Percentiles rank a stretch among this genome's conserved stretches.
These are phyloP conservation scores for Harmothoe impar DNA, from an alignment of 2,888 invertebrate species.

Conservation along the genomic window DNA sequence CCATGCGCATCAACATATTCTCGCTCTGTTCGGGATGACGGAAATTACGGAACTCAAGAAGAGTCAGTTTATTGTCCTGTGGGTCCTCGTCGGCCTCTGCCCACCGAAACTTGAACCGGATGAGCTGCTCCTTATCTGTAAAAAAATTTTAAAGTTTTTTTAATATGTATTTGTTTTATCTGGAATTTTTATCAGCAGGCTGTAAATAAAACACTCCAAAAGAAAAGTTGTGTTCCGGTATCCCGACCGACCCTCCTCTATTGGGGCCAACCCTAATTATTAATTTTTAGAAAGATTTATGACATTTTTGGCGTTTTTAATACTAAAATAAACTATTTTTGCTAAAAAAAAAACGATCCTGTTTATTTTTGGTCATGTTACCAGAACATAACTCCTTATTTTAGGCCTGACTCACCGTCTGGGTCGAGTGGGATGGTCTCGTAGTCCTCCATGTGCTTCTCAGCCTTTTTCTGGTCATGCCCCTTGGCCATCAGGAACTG, in stretches of 20 bases:
- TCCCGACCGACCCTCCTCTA: too few relatives aligned
- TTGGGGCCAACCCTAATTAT: too few relatives aligned
- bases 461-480: slow-evolving; percentile 67
- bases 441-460: slow-evolving; percentile 65
- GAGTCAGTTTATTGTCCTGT: slow-evolving; percentile 89
- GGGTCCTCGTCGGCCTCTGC: slow-evolving; percentile 89
- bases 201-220: too few relatives aligned
- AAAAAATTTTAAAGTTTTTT: neutral
- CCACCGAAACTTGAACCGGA: slow-evolving; percentile 91
- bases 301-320: too few relatives aligned
- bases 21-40: slow-evolving; percentile 92
- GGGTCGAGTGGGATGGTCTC: slow-evolving; percentile 66
- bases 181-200: too few relatives aligned
- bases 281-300: too few relatives aligned
- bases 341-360: too few relatives aligned
- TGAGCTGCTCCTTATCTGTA: slow-evolving; percentile 87
- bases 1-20: slow-evolving; percentile 88
- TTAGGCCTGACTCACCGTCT: slow-evolving; percentile 67
- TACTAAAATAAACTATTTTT: too few relatives aligned
- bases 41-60: slow-evolving; percentile 91
- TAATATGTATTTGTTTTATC: too few relatives aligned
- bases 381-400: too few relatives aligned
- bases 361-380: too few relatives aligned
- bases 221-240: too few relatives aligned
- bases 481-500: slow-evolving; percentile 89